Evolutionary conservation across 1,140 invertebrate species (phyloP).

Genomic region (Elysia chlorotica): DNA sequence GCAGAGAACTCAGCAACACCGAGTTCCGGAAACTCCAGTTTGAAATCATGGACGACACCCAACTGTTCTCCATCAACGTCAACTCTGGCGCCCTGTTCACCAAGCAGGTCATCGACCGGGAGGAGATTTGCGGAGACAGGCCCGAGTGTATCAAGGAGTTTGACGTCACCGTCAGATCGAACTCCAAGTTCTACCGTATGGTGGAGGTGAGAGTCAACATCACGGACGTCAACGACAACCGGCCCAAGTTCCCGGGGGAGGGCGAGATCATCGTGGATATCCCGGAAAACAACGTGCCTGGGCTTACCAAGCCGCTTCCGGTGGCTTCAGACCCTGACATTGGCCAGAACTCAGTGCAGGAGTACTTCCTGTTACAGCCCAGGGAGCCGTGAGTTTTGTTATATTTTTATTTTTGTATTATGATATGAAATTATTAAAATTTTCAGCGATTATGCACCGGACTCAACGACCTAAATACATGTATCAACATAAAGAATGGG

Average conservation of each 20-base stretch:
- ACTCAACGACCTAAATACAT: no score
- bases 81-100: conserved; percentile 29
- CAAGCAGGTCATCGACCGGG: conserved; percentile 32
- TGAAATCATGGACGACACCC: conserved; percentile 27
- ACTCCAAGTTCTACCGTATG: conserved; percentile 78
- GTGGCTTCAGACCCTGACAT: conserved; percentile 86
- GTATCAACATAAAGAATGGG: no score
- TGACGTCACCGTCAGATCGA: conserved; percentile 77
- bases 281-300: conserved; percentile 65
- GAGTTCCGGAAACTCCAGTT: conserved; percentile 23
- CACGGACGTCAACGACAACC: conserved; percentile 76
- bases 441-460: no score
- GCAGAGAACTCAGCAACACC: conserved; percentile 4
- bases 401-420: no score
- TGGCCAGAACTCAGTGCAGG: conserved; percentile 19
- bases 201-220: conserved; percentile 80
- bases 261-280: conserved; percentile 51
- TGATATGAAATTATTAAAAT: no score
- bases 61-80: conserved; percentile 31
- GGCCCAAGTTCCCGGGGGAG: conserved; percentile 66
- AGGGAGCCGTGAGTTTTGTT: conserved; percentile 24
- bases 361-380: conserved; percentile 16
- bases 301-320: conserved; percentile 73
- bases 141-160: conserved; percentile 77
- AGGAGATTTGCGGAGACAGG: conserved; percentile 52